These are phyloP conservation scores for Drosophila sulfurigaster DNA, from an alignment of 1,140 invertebrate species.

Conservation along the genomic window DNA sequence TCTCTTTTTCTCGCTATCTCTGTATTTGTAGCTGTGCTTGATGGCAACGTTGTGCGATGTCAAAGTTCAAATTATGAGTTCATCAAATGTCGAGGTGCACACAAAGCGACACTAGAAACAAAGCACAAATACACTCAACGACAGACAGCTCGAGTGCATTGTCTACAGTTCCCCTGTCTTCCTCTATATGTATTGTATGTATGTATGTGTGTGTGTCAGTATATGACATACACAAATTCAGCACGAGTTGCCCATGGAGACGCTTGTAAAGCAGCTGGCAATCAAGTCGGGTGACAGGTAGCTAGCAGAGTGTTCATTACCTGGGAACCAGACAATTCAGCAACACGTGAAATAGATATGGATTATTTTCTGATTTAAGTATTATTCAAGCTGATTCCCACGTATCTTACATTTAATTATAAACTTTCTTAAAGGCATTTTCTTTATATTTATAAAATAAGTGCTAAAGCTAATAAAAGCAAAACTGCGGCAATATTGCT, in stretches of 20 bases:
- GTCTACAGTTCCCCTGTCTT: constrained; percentile 22
- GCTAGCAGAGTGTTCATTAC: neutral
- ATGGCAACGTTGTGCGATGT: constrained; percentile 38
- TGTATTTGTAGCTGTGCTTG: neutral
- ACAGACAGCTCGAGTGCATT: constrained; percentile 66
- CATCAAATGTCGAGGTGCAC: constrained; percentile 63
- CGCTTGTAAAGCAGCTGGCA: constrained; percentile 3
- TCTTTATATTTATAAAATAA: no score
- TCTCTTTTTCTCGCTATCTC: neutral
- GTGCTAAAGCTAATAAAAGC: no score
- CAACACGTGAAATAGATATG: neutral
- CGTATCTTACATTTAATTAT: no score
- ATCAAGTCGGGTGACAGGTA: neutral
- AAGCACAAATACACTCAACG: constrained; percentile 75
- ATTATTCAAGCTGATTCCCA: no score
- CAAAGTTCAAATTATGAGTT: constrained; percentile 80
- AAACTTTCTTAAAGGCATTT: no score
- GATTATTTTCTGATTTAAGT: no score
- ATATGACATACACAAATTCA: constrained; percentile 5
- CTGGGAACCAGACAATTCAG: neutral
- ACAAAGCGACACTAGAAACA: constrained; percentile 68
- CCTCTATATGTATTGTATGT: neutral
- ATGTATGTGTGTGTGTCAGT: constrained; percentile 6
- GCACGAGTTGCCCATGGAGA: neutral
- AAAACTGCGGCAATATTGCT: no score